phyloP scores from a whole-genome alignment of 2,888 invertebrate genomes.

The Eupithecia centaureata region DNA sequence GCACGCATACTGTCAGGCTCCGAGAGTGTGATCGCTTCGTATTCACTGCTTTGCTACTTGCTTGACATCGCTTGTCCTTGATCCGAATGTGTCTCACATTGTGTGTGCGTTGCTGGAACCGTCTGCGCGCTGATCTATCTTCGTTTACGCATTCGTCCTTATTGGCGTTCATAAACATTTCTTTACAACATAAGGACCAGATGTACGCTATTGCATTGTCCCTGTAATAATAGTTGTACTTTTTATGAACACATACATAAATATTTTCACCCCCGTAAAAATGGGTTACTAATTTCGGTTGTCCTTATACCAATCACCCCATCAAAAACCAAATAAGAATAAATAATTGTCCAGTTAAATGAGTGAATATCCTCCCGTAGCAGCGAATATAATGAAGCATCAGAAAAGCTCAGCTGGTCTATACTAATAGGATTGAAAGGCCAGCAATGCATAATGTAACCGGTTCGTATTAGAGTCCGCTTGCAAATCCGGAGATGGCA shows the following conservation, averaged over 20 bases:
- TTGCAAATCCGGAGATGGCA: constrained; percentile 49
- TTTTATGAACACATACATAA: too few relatives aligned
- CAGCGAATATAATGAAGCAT: not conserved
- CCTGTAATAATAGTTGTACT: too few relatives aligned
- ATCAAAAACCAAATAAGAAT: not conserved
- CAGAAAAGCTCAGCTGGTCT: constrained; percentile 19
- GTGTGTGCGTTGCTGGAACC: constrained; percentile 24
- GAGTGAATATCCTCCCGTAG: not conserved
- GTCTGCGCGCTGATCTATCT: constrained; percentile 35
- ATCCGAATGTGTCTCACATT: constrained; percentile 52
- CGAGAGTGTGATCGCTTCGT: constrained; percentile 18
- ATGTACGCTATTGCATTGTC: too few relatives aligned
- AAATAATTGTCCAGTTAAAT: not conserved
- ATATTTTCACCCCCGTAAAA: not conserved
- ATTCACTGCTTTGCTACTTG: constrained; percentile 52
- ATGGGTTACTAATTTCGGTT: not conserved
- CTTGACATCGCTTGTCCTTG: constrained; percentile 55
- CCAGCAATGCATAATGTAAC: constrained; percentile 25
- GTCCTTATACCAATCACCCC: not conserved
- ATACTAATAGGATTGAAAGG: constrained; percentile 21
- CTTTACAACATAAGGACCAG: not conserved
- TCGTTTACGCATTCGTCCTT: constrained; percentile 23
- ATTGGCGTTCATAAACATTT: constrained; percentile 3
- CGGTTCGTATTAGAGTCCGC: constrained; percentile 37
- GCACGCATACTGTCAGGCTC: constrained; percentile 4